Evolutionary conservation across 2,113 vertebrate genomes (phyloP).

Genomic region (Rhabdomys dilectus): DNA sequence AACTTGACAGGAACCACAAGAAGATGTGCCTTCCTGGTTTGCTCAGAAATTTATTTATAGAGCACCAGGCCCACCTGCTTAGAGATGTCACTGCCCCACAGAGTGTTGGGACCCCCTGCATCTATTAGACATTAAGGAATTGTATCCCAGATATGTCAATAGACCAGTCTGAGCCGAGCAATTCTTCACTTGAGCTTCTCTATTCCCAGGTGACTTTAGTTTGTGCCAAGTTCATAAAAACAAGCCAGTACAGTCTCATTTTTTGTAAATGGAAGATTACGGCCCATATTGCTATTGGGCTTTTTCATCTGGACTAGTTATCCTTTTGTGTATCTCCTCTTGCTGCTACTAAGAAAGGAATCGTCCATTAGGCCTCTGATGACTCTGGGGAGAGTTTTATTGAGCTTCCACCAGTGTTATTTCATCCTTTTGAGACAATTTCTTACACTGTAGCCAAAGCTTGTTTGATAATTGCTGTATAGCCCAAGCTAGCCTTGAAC

Average conservation of each 20-base stretch:
- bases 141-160: background rate
- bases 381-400: background rate
- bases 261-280: background rate
- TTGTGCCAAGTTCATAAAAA: background rate
- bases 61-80: no score
- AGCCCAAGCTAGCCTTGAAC: background rate
- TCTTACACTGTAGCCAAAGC: background rate
- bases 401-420: background rate
- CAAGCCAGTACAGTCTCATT: background rate
- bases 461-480: background rate
- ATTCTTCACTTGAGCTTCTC: background rate
- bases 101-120: no score
- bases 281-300: no score
- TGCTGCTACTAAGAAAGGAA: background rate
- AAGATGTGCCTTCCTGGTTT: background rate
- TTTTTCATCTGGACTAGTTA: background rate
- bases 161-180: background rate
- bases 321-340: background rate
- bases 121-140: background rate
- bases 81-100: no score
- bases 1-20: background rate
- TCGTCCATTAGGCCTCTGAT: background rate
- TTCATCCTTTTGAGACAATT: background rate
- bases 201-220: background rate
- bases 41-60: background rate